Percentiles rank a stretch among this genome's conserved stretches.
Conservation (phyloP, 2,888 invertebrate genomes). For the Imbricaverruca yamaguchii region DNA sequence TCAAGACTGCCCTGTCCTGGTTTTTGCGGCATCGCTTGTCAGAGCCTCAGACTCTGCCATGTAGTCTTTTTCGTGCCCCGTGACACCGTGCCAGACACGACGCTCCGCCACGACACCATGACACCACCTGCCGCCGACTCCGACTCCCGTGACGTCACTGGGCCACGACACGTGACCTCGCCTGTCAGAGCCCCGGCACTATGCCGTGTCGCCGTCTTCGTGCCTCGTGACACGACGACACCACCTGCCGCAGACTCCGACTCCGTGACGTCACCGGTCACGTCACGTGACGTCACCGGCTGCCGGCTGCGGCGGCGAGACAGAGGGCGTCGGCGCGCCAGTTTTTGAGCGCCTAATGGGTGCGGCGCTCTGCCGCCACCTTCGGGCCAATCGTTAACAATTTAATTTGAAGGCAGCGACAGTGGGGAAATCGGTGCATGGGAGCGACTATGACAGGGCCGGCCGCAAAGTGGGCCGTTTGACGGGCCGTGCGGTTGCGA, state of each 20-base stretch:
- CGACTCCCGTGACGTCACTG: too few relatives aligned
- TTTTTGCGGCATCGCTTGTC: too few relatives aligned
- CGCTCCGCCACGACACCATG: background rate
- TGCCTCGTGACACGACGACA: background rate
- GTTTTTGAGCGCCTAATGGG: conserved; percentile 13
- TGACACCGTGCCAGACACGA: too few relatives aligned
- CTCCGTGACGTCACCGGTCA: too few relatives aligned
- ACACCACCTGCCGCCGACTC: background rate
- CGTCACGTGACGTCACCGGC: background rate
- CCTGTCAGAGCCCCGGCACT: too few relatives aligned
- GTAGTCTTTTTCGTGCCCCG: too few relatives aligned
- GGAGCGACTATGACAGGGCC: background rate
- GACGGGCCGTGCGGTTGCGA: background rate
- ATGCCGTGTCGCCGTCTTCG: too few relatives aligned
- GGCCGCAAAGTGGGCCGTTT: background rate
- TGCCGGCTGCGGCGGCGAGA: background rate
- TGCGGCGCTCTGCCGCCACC: background rate
- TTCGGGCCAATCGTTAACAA: conserved; percentile 17
- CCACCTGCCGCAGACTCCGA: background rate
- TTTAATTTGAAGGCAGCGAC: conserved; percentile 19
- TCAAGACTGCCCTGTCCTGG: too few relatives aligned
- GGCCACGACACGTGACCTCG: background rate
- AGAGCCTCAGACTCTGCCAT: too few relatives aligned
- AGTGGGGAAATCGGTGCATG: background rate
- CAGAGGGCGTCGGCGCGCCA: background rate